Conservation (phyloP, 2,888 invertebrate genomes). For the Synergus itoensis region DNA sequence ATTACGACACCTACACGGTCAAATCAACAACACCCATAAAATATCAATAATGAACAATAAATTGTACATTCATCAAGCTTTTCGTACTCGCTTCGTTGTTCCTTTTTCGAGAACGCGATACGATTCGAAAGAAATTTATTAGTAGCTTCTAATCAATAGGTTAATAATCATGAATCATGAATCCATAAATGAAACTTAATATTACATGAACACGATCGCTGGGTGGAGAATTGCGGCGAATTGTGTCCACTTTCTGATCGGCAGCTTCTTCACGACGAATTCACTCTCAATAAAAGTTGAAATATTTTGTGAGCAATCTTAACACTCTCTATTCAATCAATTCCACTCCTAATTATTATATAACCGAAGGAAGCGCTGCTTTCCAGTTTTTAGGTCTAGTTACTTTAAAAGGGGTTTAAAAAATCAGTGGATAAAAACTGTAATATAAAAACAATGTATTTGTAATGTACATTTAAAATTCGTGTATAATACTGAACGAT, state of each 20-base stretch:
- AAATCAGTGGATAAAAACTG: neutral
- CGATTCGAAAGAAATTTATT: conserved; percentile 64
- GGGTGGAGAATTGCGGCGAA: conserved; percentile 23
- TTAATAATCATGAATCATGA: conserved; percentile 47
- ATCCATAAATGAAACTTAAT: conserved; percentile 45
- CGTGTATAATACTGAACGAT: conserved; percentile 39
- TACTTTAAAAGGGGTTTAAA: neutral
- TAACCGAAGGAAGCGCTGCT: too few relatives aligned
- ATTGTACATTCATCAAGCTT: conserved; percentile 31
- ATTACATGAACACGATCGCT: conserved; percentile 45
- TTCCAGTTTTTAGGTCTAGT: neutral
- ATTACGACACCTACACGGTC: conserved; percentile 43
- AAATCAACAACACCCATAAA: conserved; percentile 34
- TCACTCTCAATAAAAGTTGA: conserved; percentile 72
- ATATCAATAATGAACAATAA: conserved; percentile 9
- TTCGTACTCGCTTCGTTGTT: conserved; percentile 25
- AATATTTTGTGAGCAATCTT: conserved; percentile 73
- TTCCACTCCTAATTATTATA: neutral
- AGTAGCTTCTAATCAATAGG: conserved; percentile 70
- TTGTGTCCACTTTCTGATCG: conserved; percentile 31
- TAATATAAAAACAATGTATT: conserved; percentile 38
- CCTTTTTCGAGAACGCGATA: conserved; percentile 43
- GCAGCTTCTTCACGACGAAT: conserved; percentile 58
- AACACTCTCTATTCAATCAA: conserved; percentile 36
- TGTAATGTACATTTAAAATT: conserved; percentile 29